Base-by-base conservation (phyloP, 2,113 vertebrate genomes). In the Ceyx margarethae region DNA sequence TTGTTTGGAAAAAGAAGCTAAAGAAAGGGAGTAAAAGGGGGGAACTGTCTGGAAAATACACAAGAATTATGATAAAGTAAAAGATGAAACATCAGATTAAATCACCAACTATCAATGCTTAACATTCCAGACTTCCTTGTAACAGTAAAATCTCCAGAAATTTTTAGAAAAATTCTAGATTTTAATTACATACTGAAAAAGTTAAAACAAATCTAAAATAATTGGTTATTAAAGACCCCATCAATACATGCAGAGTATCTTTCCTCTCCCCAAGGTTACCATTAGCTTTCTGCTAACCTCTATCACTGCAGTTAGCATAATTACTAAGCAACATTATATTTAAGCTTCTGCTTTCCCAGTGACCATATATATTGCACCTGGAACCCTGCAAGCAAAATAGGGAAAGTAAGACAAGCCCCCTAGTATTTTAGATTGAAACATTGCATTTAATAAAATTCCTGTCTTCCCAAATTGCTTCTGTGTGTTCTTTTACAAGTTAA, bases 311-410 rank as follows among this genome's bases (percentile, higher is more conserved):
- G 92, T 69, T 69, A 89, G 79, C 75, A 81, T 87, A 95, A 92
- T 93, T 79, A 93, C 79, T 84, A 83, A 92, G 69, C 81, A 80
- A 76, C 6, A 3, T 43, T 84, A 56, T 22, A 92, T 56, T 84
- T 82, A 91, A 95, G 90, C 35, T 67, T 84, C 53, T 89, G 81
- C 71, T 93, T 95, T 91, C 66, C 57, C 92, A 95, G 57, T 96
- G 92, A 93, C 81, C 75, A 81, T 75, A 31, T 80, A 68, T 84
- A 86, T 87, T 78, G 54, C 60, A 89, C 50, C 89, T 96, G 89
- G 57, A 91, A 71, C 60, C 58, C 58, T 43, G 43, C 45, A 66
- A 94, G 81, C 61, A 85, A 89, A 71, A 89, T 5, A 75, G 37
- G 61, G 78, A 62, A 72, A 89, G 54, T 46, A 84, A 89, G 85